These are phyloP conservation scores for Eristalinus sepulchralis DNA, from an alignment of 2,888 invertebrate species.

Conservation along the genomic window DNA sequence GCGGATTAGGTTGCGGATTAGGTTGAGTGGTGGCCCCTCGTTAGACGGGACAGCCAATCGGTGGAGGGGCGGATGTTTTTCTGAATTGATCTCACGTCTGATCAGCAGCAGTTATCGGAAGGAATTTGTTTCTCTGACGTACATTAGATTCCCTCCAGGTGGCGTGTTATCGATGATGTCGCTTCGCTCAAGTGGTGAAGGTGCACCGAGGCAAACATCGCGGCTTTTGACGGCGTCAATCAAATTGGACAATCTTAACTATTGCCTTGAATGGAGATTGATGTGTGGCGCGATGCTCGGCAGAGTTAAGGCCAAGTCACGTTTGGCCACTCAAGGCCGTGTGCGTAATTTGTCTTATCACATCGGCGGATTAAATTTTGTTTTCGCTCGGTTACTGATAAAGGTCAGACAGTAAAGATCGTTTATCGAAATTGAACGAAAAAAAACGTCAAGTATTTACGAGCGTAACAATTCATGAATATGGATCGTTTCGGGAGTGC, in stretches of 20 bases:
- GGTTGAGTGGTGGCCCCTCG: not conserved
- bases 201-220: not conserved
- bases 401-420: not conserved
- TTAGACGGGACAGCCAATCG: not conserved
- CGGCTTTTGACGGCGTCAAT: not conserved
- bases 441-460: not conserved
- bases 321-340: constrained; percentile 21
- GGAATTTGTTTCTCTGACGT: not conserved
- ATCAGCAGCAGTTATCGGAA: not conserved
- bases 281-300: constrained; percentile 2
- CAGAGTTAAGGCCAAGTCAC: not conserved
- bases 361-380: not conserved
- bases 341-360: constrained; percentile 29
- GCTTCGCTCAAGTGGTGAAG: not conserved
- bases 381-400: constrained; percentile 4
- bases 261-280: not conserved
- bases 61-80: too few species aligned
- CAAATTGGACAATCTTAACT: constrained; percentile 2
- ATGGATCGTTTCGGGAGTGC: not conserved
- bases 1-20: not conserved
- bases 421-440: constrained; percentile 15
- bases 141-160: not conserved
- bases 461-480: not conserved
- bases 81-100: not conserved
- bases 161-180: not conserved